Conservation (phyloP, 2,113 vertebrate genomes). For the Cyanoderma ruficeps region DNA sequence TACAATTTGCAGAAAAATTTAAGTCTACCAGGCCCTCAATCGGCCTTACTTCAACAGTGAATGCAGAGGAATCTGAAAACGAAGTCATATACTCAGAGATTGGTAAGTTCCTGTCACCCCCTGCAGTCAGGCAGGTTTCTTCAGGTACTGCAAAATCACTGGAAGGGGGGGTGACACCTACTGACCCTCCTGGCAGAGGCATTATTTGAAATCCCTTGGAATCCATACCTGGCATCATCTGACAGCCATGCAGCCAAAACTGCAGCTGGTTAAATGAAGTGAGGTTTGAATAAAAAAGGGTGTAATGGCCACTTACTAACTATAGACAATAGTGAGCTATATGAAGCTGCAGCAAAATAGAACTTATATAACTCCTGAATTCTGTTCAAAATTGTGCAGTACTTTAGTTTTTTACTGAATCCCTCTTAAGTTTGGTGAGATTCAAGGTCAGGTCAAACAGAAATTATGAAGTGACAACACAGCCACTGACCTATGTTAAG, state of each 20-base stretch:
- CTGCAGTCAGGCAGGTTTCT: background rate
- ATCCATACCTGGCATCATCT: background rate
- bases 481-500: background rate
- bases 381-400: background rate
- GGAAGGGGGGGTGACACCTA: background rate
- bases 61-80: background rate
- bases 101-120: background rate
- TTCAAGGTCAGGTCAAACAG: background rate
- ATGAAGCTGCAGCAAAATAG: background rate
- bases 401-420: background rate
- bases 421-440: background rate
- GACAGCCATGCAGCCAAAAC: background rate
- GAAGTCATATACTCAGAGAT: constrained; percentile 30
- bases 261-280: background rate
- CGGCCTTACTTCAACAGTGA: background rate
- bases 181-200: background rate
- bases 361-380: background rate
- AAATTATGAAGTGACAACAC: background rate
- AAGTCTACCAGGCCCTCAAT: background rate
- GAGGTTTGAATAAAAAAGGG: background rate
- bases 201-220: background rate
- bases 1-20: constrained; percentile 33
- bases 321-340: background rate
- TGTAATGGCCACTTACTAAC: background rate
- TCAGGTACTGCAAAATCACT: background rate